phyloP scores from a whole-genome alignment of 2,113 vertebrate genomes.

The Chaenogobius annularis region DNA sequence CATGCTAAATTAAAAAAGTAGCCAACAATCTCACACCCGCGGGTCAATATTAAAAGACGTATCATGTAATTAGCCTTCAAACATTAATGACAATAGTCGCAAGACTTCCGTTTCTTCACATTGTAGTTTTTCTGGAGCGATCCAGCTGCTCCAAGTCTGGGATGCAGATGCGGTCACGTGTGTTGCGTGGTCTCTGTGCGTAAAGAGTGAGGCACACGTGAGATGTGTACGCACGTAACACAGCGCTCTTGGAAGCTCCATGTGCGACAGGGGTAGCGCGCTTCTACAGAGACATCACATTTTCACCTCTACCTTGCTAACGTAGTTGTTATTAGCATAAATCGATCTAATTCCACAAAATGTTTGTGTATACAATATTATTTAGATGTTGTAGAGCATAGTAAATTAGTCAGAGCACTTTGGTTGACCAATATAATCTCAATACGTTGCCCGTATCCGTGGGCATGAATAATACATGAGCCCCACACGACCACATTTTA shows the following conservation, averaged over 20 bases:
- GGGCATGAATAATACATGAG: slow-evolving; percentile 1
- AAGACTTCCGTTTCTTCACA: background rate
- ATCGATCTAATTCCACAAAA: background rate
- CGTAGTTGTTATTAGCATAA: background rate
- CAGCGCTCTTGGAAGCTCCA: background rate
- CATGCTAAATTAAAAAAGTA: too few species aligned
- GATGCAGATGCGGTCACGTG: background rate
- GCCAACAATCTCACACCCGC: too few species aligned
- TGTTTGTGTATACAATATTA: background rate
- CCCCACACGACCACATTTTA: slow-evolving; percentile 8
- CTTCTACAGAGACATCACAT: background rate
- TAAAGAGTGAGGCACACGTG: background rate
- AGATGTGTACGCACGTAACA: background rate
- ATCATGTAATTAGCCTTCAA: background rate
- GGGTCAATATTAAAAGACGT: too few species aligned
- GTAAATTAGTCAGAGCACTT: background rate
- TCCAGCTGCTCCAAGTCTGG: background rate
- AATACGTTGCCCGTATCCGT: background rate
- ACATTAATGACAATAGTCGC: background rate
- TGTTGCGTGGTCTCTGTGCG: background rate
- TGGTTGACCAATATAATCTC: background rate
- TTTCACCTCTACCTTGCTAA: background rate
- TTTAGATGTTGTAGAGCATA: background rate
- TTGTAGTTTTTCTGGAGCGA: background rate
- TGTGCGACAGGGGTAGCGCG: background rate